Base-by-base conservation (phyloP, 2,797 vertebrate genomes). In the Thaleichthys pacificus region DNA sequence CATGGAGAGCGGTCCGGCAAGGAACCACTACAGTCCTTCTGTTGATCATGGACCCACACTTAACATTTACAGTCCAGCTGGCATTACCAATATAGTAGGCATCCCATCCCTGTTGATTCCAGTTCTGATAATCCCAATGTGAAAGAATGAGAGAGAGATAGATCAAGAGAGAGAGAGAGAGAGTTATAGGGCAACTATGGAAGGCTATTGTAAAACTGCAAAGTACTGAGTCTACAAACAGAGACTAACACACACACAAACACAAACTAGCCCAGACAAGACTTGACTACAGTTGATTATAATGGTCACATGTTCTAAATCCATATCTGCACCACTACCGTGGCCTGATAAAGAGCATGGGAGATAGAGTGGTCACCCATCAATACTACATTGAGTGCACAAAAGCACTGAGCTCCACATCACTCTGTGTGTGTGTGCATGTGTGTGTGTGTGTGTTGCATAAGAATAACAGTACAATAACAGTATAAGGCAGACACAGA, bases 381-480 rank as follows among this genome's bases (percentile, higher is more conserved):
- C 88, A 68, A 87, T 90, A 87, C 69, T 75, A 81, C 84, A 90
- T 89, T 84, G 89, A 90, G 73, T 80, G 82, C 83, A 79, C 78
- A 79, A 66, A 81, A 87, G 80, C 77, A 68, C 62, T 51, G 49
- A 76, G 75, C 75, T 68, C 74, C 70, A 66, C 68, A 71, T 77
- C 58, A 74, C 8, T 73, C 28, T 74, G 76, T 77, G 75, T 74
- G 70, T 58, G 69, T 58, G 70, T 78, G 64, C 47, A 35, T 66
- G 21, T 51, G 64, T 51, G 64, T 49, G n/a, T 66, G 64, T 66
- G 49, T 22, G 66, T 68, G 51, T 57, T 30, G 28, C 28, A 30
- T 3, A 3, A 30, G 28, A 30, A 30, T 30, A 30, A 30, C 28
- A 30, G 28, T 4, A 30, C 28, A 30, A 30, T 30, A 30, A 30